Percentiles rank a stretch among this genome's conserved stretches.
Conservation (phyloP, 37 sponge, comb jelly and placozoan species). For the Haliclona indistincta region DNA sequence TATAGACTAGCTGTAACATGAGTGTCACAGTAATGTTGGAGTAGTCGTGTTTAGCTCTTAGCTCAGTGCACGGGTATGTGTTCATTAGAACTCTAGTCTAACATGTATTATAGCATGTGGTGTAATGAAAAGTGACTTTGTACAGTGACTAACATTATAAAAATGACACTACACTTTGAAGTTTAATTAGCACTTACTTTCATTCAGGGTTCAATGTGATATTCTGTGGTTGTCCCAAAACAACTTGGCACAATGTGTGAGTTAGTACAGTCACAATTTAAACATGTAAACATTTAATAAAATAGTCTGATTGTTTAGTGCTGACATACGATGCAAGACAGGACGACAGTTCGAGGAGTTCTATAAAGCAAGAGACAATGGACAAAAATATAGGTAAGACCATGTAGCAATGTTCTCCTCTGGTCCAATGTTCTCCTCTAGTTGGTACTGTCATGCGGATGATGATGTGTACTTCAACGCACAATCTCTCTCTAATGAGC, state of each 20-base stretch:
- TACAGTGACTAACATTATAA: neutral
- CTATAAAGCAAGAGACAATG: neutral
- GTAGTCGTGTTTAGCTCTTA: too few relatives aligned
- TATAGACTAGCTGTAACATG: too few relatives aligned
- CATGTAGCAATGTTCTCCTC: neutral
- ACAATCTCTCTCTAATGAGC: neutral
- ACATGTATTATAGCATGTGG: too few relatives aligned
- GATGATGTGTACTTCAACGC: neutral
- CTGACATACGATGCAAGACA: neutral
- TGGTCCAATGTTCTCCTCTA: neutral
- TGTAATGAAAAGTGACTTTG: too few relatives aligned
- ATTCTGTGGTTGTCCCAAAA: too few relatives aligned
- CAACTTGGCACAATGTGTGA: too few relatives aligned
- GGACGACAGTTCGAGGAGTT: conserved; percentile 1
- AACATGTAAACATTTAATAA: neutral
- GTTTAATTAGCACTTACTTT: neutral
- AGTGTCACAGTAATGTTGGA: too few relatives aligned
- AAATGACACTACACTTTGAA: neutral
- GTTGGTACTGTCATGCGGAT: conserved; percentile 6
- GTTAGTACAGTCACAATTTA: too few relatives aligned
- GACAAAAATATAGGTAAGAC: neutral
- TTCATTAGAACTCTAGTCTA: too few relatives aligned
- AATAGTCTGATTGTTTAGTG: neutral
- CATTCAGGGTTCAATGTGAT: too few relatives aligned
- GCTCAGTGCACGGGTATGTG: too few relatives aligned